phyloP scores from a whole-genome alignment of 2,888 invertebrate genomes.

The Luperina nickerlii region DNA sequence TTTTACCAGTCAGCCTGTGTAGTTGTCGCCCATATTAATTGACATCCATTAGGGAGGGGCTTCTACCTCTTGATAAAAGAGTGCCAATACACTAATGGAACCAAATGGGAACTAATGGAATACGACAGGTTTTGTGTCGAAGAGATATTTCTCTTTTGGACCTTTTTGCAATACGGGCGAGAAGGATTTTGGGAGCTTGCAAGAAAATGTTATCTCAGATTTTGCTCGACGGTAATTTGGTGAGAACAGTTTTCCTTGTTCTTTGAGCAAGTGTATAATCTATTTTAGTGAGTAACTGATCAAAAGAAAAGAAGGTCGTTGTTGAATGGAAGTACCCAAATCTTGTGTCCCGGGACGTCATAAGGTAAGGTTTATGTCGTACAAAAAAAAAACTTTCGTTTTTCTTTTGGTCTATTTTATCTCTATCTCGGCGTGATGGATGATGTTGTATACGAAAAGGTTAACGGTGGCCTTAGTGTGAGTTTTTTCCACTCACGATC shows the following conservation, averaged over 20 bases:
- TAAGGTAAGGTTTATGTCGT: too few species aligned
- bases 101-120: constrained; percentile 36
- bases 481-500: too few species aligned
- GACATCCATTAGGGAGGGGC: constrained; percentile 32
- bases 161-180: constrained; percentile 1
- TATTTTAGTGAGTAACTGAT: neutral
- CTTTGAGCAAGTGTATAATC: neutral
- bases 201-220: constrained; percentile 16
- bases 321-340: neutral
- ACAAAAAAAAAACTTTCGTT: neutral
- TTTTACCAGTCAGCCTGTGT: constrained; percentile 3
- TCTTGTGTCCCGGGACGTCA: too few species aligned
- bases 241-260: constrained; percentile 22
- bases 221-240: neutral
- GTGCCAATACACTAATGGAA: constrained; percentile 55
- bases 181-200: constrained; percentile 7
- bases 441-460: neutral
- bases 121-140: constrained; percentile 18
- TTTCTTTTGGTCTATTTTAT: neutral
- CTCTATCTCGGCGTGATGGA: neutral
- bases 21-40: constrained; percentile 35
- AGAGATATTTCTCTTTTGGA: constrained; percentile 15
- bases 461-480: too few species aligned
- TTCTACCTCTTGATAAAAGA: constrained; percentile 22
- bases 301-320: neutral